phyloP scores from a whole-genome alignment of 2,888 invertebrate species.

The Zeuzera pyrina region DNA sequence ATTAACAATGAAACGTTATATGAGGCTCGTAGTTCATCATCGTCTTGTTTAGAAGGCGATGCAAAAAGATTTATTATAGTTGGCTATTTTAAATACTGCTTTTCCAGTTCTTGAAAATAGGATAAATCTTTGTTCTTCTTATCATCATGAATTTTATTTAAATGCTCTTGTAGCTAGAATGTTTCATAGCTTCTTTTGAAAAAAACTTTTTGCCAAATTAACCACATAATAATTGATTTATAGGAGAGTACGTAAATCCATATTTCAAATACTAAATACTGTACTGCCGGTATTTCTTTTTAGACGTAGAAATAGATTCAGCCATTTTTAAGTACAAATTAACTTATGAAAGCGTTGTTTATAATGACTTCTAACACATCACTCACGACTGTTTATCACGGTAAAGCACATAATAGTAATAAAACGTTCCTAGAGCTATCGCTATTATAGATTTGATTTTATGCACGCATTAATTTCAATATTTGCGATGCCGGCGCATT shows the following conservation, averaged over 20 bases:
- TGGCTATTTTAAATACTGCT: not conserved
- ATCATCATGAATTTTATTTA: not conserved
- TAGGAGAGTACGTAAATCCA: not conserved
- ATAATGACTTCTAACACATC: too few species aligned
- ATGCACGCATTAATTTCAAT: too few species aligned
- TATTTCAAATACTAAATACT: not conserved
- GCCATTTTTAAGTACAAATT: too few species aligned
- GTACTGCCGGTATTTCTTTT: not conserved
- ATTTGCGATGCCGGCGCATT: too few species aligned
- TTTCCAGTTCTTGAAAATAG: too few species aligned
- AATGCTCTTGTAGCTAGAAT: not conserved
- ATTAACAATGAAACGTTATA: not conserved
- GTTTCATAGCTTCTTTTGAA: too few species aligned
- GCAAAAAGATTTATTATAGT: not conserved
- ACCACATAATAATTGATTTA: too few species aligned
- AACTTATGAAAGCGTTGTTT: too few species aligned
- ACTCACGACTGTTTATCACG: too few species aligned
- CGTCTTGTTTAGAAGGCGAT: not conserved
- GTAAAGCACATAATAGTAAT: too few species aligned
- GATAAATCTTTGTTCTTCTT: not conserved
- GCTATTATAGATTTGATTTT: too few species aligned
- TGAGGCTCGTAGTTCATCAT: not conserved
- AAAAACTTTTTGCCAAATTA: not conserved
- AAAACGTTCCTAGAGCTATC: too few species aligned
- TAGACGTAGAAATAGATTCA: not conserved